Percentiles rank a stretch among this genome's conserved stretches.
phyloP scores from a whole-genome alignment of 2,113 vertebrate species.

The Aphelocoma coerulescens region DNA sequence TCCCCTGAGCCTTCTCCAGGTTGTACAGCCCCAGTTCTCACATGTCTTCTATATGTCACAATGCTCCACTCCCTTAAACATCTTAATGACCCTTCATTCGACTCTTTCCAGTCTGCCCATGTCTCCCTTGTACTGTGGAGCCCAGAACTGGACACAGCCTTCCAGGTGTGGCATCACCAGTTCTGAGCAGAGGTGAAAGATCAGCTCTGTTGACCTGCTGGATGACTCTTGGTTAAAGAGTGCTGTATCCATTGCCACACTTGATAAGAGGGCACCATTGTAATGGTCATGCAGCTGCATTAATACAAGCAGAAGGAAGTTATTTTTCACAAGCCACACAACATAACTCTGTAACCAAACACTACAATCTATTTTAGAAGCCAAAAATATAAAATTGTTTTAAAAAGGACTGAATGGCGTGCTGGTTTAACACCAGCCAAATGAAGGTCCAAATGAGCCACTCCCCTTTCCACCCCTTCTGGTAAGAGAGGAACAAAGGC shows the following conservation, averaged over 20 bases:
- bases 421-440: not conserved
- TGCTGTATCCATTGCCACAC: not conserved
- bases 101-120: not conserved
- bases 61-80: not conserved
- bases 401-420: not conserved
- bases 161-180: not conserved
- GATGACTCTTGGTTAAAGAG: not conserved
- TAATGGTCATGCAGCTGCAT: not conserved
- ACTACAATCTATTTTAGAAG: not conserved
- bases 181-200: not conserved
- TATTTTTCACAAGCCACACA: not conserved
- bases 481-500: not conserved
- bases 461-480: too few relatives aligned
- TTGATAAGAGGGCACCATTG: not conserved
- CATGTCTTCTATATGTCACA: not conserved
- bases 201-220: not conserved
- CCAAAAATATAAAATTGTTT: not conserved
- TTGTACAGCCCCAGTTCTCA: not conserved
- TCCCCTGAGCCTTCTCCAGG: not conserved
- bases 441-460: not conserved
- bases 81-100: not conserved
- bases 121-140: not conserved
- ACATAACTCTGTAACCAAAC: not conserved
- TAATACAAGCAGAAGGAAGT: not conserved
- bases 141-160: not conserved